These are phyloP conservation scores for Ectemnius lituratus DNA, from an alignment of 2,888 invertebrate genomes.

Conservation along the genomic window DNA sequence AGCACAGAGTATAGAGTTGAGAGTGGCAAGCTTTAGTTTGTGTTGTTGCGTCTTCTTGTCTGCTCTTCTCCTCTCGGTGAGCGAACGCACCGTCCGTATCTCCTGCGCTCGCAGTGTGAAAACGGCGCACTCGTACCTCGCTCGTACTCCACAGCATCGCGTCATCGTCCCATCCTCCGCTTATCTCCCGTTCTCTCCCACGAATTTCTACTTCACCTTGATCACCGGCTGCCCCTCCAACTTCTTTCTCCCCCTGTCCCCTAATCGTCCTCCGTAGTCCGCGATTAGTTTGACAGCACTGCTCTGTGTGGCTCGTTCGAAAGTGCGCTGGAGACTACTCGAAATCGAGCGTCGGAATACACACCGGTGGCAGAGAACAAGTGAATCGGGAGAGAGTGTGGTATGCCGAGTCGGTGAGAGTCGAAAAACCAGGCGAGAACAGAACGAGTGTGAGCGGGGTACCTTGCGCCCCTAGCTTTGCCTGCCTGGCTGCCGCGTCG, in stretches of 20 bases:
- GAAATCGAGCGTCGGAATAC: slow-evolving; percentile 5
- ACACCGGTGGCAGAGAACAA: not conserved
- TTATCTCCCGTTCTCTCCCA: too few species aligned
- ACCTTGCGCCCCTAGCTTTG: too few species aligned
- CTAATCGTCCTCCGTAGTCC: not conserved
- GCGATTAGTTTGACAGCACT: not conserved
- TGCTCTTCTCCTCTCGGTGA: not conserved
- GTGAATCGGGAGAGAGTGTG: slow-evolving; percentile 12
- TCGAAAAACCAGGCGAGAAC: not conserved
- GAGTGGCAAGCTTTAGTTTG: slow-evolving; percentile 32
- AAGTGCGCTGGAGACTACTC: not conserved
- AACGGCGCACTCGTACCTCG: slow-evolving; percentile 1
- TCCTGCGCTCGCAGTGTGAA: slow-evolving; percentile 1
- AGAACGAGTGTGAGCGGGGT: not conserved
- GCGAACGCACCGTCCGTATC: not conserved
- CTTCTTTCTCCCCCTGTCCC: not conserved
- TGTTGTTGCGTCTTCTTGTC: slow-evolving; percentile 40
- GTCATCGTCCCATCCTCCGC: too few species aligned
- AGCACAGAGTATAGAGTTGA: too few species aligned
- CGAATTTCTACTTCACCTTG: not conserved
- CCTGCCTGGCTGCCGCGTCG: not conserved
- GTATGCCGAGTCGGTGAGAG: not conserved
- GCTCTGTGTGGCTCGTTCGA: not conserved
- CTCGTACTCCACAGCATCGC: slow-evolving; percentile 12
- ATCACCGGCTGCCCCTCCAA: not conserved